Percentiles rank a stretch among this genome's conserved stretches.
Evolutionary conservation across 2,113 vertebrate species (phyloP).

Genomic region (Petaurus breviceps): DNA sequence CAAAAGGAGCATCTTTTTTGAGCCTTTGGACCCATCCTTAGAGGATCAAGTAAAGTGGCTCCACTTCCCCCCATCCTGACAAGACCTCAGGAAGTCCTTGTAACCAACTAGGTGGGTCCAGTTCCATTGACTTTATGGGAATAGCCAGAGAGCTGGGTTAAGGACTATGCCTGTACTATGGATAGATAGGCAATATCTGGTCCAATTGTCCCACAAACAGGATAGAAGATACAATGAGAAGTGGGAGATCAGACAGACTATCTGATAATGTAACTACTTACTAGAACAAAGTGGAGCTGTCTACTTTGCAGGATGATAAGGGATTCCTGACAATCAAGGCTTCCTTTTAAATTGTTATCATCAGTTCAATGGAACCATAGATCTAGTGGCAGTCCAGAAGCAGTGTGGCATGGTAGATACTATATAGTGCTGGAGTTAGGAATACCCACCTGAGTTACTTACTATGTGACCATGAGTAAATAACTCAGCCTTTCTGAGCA

Average conservation of each 20-base stretch:
- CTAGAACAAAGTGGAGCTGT: neutral
- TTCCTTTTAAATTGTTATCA: neutral
- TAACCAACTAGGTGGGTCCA: neutral
- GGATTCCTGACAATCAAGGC: neutral
- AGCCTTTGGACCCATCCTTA: neutral
- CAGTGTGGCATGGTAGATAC: neutral
- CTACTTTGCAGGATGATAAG: neutral
- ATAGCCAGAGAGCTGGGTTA: neutral
- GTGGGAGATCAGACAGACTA: neutral
- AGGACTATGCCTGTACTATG: neutral
- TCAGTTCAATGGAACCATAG: neutral
- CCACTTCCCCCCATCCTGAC: neutral
- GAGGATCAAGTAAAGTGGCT: neutral
- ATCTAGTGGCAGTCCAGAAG: neutral
- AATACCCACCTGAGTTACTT: neutral
- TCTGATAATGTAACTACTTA: neutral
- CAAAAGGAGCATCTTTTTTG: neutral
- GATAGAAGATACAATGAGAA: neutral
- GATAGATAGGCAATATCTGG: neutral
- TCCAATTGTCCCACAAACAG: neutral
- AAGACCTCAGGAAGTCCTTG: neutral
- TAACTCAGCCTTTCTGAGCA: neutral
- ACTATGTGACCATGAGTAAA: neutral
- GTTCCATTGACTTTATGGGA: neutral
- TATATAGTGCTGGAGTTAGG: neutral